Evolutionary conservation across 2,888 invertebrate genomes (phyloP), one percentile per base, ranked within the genome.

Genomic region (Stegophylla sp.): DNA sequence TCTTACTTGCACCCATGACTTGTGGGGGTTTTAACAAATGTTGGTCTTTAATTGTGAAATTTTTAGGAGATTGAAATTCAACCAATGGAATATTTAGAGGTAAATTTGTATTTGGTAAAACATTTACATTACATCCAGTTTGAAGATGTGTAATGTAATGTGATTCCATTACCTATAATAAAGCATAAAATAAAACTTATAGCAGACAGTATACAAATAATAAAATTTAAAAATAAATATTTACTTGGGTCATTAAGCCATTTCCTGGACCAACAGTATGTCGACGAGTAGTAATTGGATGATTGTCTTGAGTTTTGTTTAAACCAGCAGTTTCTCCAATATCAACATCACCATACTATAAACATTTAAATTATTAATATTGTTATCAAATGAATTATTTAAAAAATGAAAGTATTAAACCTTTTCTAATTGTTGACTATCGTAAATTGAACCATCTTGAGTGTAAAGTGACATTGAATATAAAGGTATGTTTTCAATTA

Each of bases 211-310:
- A 7, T 34, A 34, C 3, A 34, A 34, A 34, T 34, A 63, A 48
- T 28, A 28, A 66, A 51, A 61, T n/a, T 26, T 45, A 17, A 9
- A 12, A 64, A n/a, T 84, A 81, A 84, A 83, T 48, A 84, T 74
- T 82, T 84, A 90, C 92, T 88, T 93, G 94, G 84, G 94, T 92
- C 85, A 95, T 95, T 0, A 93, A 90, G 48, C 94, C 92, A 88
- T 96, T 95, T 3, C 96, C 96, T 0, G 95, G 95, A 0, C 97
- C 97, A 0, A 97, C 96, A 0, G 97, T 97, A 86, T 97, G 97
- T 26, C 97, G 88, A 56, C 97, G 89, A 72, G 93, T 91, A 69
- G 93, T 92, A 9, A 85, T 83, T 51, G 84, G 84, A 67, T 84
- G 84, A 64, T 84, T 84, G 81, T 85, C 84, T 48, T 83, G 82